Base-by-base conservation (phyloP, 2,888 invertebrate species). In the Periphyllus acericola region DNA sequence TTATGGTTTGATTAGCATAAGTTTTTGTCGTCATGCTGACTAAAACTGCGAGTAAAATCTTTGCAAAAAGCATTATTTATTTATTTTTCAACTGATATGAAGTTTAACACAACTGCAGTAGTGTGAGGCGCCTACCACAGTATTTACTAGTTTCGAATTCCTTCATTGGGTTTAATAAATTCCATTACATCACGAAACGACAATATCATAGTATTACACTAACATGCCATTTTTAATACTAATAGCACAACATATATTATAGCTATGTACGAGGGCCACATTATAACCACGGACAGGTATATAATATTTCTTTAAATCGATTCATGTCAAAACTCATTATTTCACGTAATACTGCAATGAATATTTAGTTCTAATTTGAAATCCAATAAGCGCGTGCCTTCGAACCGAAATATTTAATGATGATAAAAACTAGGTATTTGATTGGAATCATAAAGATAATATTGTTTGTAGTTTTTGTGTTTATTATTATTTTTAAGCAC, bases 181-280 rank as follows among this genome's bases (percentile, higher is more conserved):
- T 71, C 46, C n/a, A 82, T 68, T 55, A 72, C 3, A 52, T n/a
- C 34, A 60, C n/a, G 32, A 76, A 46, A 76, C 6, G 17, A 76
- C 46, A 66, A 68, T 34, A 14, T 46, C 46, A 46, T 46, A 46
- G n/a, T 17, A n/a, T n/a, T 76, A 46, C n/a, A 36, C 17, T 5
- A 60, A 19, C 74, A 83, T 3, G 84, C 46, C 84, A 68, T 76
- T 46, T 46, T 76, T 66, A 46, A 66, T 84, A 84, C 66, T 84
- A 76, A 83, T 46, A 71, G 8, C 29, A 25, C 1, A 9, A 1
- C 1, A 46, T 14, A 46, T 14, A 80, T 46, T 14, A 80, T 46
- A 34, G 71, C 21, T 25, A 21, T 66, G 25, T 55, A 21, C 19
- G 11, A 3, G 19, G 14, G 55, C 17, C 21, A 46, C 25, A 46